These are phyloP conservation scores for Orthosia gothica DNA, from an alignment of 2,888 invertebrate genomes.

Conservation along the genomic window DNA sequence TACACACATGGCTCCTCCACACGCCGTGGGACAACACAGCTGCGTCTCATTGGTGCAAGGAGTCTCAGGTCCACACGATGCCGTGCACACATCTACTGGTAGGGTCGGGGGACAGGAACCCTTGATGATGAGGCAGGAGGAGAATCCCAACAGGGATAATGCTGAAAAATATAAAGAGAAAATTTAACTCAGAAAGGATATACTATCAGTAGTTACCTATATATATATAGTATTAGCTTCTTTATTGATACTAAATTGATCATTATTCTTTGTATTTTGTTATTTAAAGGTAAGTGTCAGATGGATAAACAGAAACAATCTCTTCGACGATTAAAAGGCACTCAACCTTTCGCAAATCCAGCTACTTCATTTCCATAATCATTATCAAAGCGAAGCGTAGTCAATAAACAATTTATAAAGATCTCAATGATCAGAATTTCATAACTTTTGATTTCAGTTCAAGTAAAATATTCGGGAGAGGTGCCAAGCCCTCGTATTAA, in stretches of 20 bases:
- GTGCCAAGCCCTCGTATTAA: slow-evolving; percentile 40
- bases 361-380: slow-evolving; percentile 16
- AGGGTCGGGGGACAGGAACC: slow-evolving; percentile 91
- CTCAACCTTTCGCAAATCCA: neutral
- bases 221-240: no score
- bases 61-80: slow-evolving; percentile 81
- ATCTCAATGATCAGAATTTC: slow-evolving; percentile 48
- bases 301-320: neutral
- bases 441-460: slow-evolving; percentile 38
- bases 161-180: slow-evolving; percentile 53
- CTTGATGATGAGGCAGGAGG: slow-evolving; percentile 47
- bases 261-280: no score
- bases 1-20: slow-evolving; percentile 88
- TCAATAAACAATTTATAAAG: slow-evolving; percentile 47
- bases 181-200: neutral
- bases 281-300: neutral
- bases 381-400: neutral
- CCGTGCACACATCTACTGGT: slow-evolving; percentile 87
- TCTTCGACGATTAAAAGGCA: neutral
- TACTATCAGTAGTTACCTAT: no score
- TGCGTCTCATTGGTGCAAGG: slow-evolving; percentile 81
- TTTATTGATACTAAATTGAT: no score
- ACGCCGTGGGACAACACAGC: slow-evolving; percentile 88
- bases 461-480: slow-evolving; percentile 43
- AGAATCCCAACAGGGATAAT: slow-evolving; percentile 56